Conservation (phyloP, 2,888 invertebrate species). For the Kryphioiulus occultus region DNA sequence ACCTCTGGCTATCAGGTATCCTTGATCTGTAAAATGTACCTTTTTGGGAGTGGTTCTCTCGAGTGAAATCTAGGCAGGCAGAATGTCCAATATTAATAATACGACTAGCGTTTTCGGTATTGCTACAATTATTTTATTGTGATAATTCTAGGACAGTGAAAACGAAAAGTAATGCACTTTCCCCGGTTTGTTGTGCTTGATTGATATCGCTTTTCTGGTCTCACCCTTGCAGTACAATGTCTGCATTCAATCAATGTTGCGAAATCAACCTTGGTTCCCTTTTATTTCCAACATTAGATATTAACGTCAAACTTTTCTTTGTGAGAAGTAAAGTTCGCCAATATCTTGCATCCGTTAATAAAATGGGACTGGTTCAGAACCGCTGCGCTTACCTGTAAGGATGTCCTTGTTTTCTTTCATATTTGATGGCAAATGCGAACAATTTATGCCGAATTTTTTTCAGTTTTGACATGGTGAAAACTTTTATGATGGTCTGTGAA, state of each 20-base stretch:
- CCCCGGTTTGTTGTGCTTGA: neutral
- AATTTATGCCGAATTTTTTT: neutral
- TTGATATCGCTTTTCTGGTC: neutral
- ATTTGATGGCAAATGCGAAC: neutral
- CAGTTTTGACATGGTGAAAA: neutral
- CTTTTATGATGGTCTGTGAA: neutral
- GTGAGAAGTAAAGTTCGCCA: neutral
- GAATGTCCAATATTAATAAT: constrained; percentile 28
- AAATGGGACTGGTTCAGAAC: neutral
- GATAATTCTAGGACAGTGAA: neutral
- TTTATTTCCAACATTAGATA: neutral
- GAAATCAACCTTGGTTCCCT: constrained; percentile 26
- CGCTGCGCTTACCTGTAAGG: neutral
- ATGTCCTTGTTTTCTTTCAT: neutral
- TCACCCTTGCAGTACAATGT: neutral
- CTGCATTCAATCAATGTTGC: constrained; percentile 15
- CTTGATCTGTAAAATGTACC: constrained; percentile 15
- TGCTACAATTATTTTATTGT: constrained; percentile 7
- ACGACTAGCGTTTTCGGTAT: neutral
- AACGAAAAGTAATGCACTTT: constrained; percentile 32
- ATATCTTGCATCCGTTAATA: neutral
- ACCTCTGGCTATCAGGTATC: constrained; percentile 14
- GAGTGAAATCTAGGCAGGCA: neutral
- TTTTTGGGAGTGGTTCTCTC: constrained; percentile 5
- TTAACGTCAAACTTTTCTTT: neutral